Conservation (phyloP, 2,888 invertebrate genomes). For the Ypsolopha sequella region DNA sequence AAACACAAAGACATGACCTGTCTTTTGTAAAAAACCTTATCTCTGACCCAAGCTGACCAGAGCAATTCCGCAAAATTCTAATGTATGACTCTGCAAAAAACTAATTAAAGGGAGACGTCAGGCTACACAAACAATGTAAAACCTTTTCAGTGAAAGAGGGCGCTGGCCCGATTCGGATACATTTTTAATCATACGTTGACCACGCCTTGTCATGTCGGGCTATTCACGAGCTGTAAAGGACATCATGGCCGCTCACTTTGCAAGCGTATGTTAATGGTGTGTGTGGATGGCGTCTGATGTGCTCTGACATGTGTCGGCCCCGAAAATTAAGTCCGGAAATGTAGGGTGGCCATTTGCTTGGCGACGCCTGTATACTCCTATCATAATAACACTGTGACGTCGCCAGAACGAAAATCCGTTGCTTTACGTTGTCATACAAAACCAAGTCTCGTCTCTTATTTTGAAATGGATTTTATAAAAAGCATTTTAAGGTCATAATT, state of each 20-base stretch:
- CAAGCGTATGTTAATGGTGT: slow-evolving; percentile 54
- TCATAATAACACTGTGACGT: neutral
- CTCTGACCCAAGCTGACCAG: neutral
- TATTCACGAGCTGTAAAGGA: slow-evolving; percentile 56
- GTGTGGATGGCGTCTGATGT: slow-evolving; percentile 44
- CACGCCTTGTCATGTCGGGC: slow-evolving; percentile 48
- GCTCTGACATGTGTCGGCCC: slow-evolving; percentile 56
- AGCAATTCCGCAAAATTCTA: neutral
- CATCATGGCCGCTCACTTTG: slow-evolving; percentile 46
- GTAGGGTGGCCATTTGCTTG: slow-evolving; percentile 19
- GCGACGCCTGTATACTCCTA: slow-evolving; percentile 4
- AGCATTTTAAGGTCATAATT: too few species aligned
- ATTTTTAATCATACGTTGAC: slow-evolving; percentile 60
- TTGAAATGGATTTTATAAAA: too few species aligned
- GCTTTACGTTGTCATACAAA: too few species aligned
- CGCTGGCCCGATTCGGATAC: slow-evolving; percentile 37
- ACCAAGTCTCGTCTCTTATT: too few species aligned
- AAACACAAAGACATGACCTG: too few species aligned
- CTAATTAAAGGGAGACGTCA: slow-evolving; percentile 49
- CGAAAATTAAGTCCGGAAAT: slow-evolving; percentile 51
- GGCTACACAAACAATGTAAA: slow-evolving; percentile 31
- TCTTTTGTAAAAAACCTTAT: too few species aligned
- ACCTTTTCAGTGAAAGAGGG: slow-evolving; percentile 33
- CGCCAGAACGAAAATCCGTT: too few species aligned
- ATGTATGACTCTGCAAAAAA: slow-evolving; percentile 38